Evolutionary conservation across 2,797 vertebrate genomes (phyloP).

Genomic region (Agapornis canus): DNA sequence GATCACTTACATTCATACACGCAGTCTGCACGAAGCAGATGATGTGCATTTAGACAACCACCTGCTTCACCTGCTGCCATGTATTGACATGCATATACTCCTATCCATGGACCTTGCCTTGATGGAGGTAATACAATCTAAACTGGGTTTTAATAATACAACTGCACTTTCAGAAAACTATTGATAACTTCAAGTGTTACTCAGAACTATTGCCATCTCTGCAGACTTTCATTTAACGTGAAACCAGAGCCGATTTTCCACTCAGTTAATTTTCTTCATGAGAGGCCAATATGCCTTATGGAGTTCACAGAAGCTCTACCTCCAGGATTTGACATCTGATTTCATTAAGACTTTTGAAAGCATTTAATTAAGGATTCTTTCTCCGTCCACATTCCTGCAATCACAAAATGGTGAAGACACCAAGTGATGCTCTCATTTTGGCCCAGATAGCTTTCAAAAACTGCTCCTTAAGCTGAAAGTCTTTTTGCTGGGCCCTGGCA

Average conservation of each 20-base stretch:
- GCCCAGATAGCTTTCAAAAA: background rate
- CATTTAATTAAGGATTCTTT: background rate
- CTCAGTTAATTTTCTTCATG: background rate
- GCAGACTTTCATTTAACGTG: background rate
- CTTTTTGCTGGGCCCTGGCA: background rate
- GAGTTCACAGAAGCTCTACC: background rate
- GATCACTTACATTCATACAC: background rate
- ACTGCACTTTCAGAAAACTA: background rate
- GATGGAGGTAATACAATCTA: background rate
- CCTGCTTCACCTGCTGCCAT: background rate
- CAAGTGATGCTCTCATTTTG: background rate
- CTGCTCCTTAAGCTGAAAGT: background rate
- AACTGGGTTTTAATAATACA: background rate
- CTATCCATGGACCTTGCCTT: background rate
- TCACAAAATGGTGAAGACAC: background rate
- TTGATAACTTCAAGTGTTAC: background rate
- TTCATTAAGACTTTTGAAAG: constrained; percentile 5
- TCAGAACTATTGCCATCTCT: background rate
- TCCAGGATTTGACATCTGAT: background rate
- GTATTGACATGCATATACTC: background rate
- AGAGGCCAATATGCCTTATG: background rate
- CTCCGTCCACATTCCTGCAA: background rate
- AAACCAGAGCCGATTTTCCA: background rate
- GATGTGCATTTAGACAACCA: background rate
- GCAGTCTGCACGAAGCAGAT: background rate